Conservation (phyloP, 92 coral and sea anemone species). For the Chrysogorgia sp. region DNA sequence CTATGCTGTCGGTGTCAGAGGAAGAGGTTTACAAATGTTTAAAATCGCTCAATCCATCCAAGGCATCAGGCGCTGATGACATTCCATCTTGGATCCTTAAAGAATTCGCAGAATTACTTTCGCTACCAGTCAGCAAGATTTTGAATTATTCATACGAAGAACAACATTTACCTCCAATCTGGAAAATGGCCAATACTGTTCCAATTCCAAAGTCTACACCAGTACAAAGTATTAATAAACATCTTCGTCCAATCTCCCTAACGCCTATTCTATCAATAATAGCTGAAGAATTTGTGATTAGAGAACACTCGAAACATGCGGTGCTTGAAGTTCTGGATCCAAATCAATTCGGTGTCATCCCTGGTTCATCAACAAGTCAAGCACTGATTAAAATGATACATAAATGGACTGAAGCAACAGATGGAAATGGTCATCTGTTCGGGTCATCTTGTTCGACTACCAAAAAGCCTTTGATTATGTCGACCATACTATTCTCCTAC, state of each 20-base stretch:
- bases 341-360: conserved; percentile 12
- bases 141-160: not conserved
- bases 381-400: conserved; percentile 22
- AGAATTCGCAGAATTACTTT: too few relatives aligned
- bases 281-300: conserved; percentile 28
- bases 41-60: not conserved
- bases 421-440: not conserved
- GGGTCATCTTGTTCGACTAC: conserved; percentile 7
- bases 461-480: conserved; percentile 24
- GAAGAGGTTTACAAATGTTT: conserved; percentile 7
- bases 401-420: conserved; percentile 15
- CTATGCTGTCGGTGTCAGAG: conserved; percentile 7
- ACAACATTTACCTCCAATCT: not conserved
- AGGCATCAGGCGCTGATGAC: conserved; percentile 8
- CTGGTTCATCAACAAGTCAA: conserved; percentile 24
- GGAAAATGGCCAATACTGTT: conserved; percentile 16
- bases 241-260: conserved; percentile 27
- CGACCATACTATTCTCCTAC: conserved; percentile 9
- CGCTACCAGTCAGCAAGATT: too few relatives aligned
- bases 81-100: too few relatives aligned
- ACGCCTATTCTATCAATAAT: conserved; percentile 14
- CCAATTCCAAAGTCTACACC: conserved; percentile 28
- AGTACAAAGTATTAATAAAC: conserved; percentile 6
- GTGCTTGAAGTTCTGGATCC: not conserved
- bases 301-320: conserved; percentile 2